Conservation (phyloP, 2,113 vertebrate species). For the Leptocoma aspasia region DNA sequence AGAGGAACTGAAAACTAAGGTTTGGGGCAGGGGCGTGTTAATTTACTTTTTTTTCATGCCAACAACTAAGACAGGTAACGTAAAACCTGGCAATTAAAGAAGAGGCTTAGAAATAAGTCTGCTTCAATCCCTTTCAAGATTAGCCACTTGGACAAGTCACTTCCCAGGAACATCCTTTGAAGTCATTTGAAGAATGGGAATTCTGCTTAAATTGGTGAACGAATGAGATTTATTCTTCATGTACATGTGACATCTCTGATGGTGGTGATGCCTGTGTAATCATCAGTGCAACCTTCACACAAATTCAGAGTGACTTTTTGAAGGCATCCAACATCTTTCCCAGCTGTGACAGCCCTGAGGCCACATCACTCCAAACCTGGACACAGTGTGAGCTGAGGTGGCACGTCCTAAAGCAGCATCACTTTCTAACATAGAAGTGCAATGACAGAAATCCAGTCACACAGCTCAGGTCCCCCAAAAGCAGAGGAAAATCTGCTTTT, state of each 20-base stretch:
- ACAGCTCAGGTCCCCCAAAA: background rate
- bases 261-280: background rate
- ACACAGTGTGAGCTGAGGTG: background rate
- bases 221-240: background rate
- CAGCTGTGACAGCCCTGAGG: background rate
- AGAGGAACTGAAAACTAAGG: background rate
- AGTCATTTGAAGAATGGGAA: background rate
- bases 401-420: background rate
- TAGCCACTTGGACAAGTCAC: background rate
- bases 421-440: background rate
- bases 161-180: background rate
- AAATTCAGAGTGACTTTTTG: background rate
- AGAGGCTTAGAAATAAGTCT: conserved; percentile 22
- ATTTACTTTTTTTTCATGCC: background rate
- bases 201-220: background rate
- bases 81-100: conserved; percentile 9
- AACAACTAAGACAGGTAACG: background rate
- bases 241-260: background rate
- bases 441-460: background rate
- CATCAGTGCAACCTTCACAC: background rate
- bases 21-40: background rate
- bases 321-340: background rate
- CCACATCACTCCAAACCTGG: background rate
- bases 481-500: background rate
- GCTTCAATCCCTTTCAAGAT: conserved; percentile 9